Conservation (phyloP, 2,797 vertebrate species). For the Spizella passerina region DNA sequence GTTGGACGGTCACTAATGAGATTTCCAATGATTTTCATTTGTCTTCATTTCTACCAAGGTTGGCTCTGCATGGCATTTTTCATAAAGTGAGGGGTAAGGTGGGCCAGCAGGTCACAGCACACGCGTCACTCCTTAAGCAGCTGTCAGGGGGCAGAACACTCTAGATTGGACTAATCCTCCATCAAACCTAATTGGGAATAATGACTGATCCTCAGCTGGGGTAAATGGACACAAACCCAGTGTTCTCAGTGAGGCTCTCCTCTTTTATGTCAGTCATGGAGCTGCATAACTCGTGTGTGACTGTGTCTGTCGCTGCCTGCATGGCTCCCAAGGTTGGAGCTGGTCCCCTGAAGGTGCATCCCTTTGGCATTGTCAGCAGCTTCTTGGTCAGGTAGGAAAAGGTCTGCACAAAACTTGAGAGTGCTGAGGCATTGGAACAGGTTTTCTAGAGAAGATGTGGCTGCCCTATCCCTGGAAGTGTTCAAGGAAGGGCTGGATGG, state of each 20-base stretch:
- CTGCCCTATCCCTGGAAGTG: neutral
- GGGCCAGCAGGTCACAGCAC: neutral
- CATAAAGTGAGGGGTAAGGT: neutral
- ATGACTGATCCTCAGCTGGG: constrained; percentile 14
- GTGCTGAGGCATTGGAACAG: neutral
- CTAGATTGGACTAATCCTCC: neutral
- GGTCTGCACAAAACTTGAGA: neutral
- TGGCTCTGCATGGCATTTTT: neutral
- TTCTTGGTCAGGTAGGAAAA: neutral
- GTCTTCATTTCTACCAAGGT: constrained; percentile 18
- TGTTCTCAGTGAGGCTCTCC: neutral
- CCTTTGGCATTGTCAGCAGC: neutral
- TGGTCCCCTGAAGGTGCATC: neutral
- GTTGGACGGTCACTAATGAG: constrained; percentile 50
- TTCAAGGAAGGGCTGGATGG: neutral
- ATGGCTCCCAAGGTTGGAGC: rapidly evolving
- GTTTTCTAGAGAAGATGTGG: neutral
- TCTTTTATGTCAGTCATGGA: rapidly evolving
- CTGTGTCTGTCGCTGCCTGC: rapidly evolving
- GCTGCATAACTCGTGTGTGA: rapidly evolving
- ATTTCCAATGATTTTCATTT: constrained; percentile 44
- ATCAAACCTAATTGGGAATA: constrained; percentile 39
- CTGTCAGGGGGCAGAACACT: constrained; percentile 22
- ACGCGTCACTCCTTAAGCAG: neutral
- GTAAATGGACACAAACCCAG: neutral